These are phyloP conservation scores for Lissonota sp. DNA, from an alignment of 2,888 invertebrate genomes.

Conservation along the genomic window DNA sequence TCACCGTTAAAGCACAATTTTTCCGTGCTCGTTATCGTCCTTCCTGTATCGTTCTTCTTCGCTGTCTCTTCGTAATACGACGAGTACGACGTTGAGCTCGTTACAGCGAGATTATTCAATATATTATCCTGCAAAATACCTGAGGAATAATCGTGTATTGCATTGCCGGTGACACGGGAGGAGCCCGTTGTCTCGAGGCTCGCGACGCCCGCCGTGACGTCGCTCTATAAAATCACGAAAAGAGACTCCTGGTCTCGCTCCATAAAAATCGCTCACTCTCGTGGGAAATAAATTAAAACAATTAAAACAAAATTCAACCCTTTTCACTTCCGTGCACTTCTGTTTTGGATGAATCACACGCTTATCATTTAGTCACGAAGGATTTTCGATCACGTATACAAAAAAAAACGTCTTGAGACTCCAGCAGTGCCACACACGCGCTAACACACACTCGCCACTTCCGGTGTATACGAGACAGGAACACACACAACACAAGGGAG, in stretches of 20 bases:
- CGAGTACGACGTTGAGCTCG: conserved; percentile 31
- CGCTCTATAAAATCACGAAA: conserved; percentile 53
- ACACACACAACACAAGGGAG: conserved; percentile 5
- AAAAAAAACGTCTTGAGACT: conserved; percentile 13
- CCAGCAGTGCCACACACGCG: conserved; percentile 31
- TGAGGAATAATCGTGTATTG: conserved; percentile 16
- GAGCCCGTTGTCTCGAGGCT: conserved; percentile 82
- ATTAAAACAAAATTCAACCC: conserved; percentile 10
- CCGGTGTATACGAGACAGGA: conserved; percentile 2
- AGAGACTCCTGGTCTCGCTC: not conserved
- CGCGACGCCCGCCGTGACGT: conserved; percentile 83
- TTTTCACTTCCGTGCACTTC: conserved; percentile 14
- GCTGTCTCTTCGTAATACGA: conserved; percentile 28
- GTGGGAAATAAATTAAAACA: too few relatives aligned
- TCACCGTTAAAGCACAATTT: too few relatives aligned
- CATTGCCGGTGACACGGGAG: conserved; percentile 58
- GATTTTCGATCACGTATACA: not conserved
- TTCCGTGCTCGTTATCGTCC: too few relatives aligned
- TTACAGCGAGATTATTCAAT: conserved; percentile 7
- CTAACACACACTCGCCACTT: conserved; percentile 14
- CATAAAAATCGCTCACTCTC: too few relatives aligned
- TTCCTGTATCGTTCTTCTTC: not conserved
- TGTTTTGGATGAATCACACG: not conserved
- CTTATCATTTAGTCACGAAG: not conserved
- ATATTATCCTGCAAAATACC: not conserved